Evolutionary conservation across 2,888 invertebrate genomes (phyloP).

Genomic region (Gymnoscelis rufifasciata): DNA sequence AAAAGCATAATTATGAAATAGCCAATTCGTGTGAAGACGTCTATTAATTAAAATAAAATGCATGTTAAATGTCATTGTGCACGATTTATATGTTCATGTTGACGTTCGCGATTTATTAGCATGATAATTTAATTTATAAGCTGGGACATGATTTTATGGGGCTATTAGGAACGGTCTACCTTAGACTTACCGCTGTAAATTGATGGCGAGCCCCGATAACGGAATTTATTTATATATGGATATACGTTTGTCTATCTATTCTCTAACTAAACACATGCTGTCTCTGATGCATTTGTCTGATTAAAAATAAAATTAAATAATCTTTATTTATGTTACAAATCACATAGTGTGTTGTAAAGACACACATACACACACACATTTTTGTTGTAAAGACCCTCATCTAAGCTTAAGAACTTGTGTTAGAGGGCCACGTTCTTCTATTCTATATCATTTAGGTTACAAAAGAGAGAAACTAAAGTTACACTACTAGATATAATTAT

Average conservation of each 20-base stretch:
- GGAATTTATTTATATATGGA: conserved; percentile 3
- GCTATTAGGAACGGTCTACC: not conserved
- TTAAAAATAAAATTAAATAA: too few species aligned
- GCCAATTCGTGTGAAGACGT: conserved; percentile 3
- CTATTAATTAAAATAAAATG: conserved; percentile 15
- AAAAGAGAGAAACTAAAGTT: too few species aligned
- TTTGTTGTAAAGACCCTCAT: too few species aligned
- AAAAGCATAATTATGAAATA: not conserved
- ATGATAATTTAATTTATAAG: conserved; percentile 14
- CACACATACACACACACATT: too few species aligned
- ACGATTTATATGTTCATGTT: conserved; percentile 1
- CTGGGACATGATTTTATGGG: conserved; percentile 1
- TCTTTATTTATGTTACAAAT: too few species aligned
- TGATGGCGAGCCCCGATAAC: not conserved
- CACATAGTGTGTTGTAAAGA: too few species aligned
- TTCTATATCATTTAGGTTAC: too few species aligned
- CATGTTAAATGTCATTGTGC: conserved; percentile 9
- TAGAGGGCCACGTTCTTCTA: too few species aligned
- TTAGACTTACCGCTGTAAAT: not conserved
- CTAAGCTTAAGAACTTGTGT: too few species aligned
- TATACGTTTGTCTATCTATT: too few species aligned
- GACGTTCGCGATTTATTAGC: conserved; percentile 11
- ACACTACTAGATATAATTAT: too few species aligned
- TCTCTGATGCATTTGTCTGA: too few species aligned
- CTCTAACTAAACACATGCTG: not conserved